Conservation (phyloP, 2,888 invertebrate genomes). For the Norana najaformis region DNA sequence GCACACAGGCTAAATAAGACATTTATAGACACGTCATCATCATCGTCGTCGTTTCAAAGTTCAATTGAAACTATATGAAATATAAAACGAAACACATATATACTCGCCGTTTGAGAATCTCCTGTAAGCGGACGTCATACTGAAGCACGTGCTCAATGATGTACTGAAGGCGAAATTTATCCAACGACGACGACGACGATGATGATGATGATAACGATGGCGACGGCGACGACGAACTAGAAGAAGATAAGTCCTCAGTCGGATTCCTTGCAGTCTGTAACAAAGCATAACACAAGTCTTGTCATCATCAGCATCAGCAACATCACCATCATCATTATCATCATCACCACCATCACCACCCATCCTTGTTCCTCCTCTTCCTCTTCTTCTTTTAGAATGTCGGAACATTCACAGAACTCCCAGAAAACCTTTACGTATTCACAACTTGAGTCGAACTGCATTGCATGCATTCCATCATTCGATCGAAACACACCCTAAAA, state of each 20-base stretch:
- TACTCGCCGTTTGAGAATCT: slow-evolving; percentile 13
- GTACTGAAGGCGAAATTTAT: neutral
- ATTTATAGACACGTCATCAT: neutral
- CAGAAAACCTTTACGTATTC: too few relatives aligned
- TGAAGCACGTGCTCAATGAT: slow-evolving; percentile 17
- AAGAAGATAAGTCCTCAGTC: neutral
- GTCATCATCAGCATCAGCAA: neutral
- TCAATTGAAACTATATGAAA: neutral
- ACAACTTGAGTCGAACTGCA: neutral
- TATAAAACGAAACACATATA: neutral
- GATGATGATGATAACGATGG: neutral
- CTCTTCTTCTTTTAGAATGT: too few relatives aligned
- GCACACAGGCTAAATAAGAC: neutral
- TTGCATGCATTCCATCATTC: too few relatives aligned
- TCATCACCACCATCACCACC: neutral
- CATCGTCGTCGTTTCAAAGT: neutral
- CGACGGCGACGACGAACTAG: neutral
- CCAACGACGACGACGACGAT: neutral
- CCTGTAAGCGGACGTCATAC: neutral
- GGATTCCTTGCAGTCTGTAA: slow-evolving; percentile 1
- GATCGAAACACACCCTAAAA: too few relatives aligned
- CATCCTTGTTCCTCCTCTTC: neutral
- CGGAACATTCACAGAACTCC: too few relatives aligned
- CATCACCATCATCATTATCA: slow-evolving; percentile 22
- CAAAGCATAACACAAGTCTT: neutral